Percentiles rank a stretch among this genome's conserved stretches.
Conservation (phyloP, 2,888 invertebrate genomes). For the Lydus trimaculatus region DNA sequence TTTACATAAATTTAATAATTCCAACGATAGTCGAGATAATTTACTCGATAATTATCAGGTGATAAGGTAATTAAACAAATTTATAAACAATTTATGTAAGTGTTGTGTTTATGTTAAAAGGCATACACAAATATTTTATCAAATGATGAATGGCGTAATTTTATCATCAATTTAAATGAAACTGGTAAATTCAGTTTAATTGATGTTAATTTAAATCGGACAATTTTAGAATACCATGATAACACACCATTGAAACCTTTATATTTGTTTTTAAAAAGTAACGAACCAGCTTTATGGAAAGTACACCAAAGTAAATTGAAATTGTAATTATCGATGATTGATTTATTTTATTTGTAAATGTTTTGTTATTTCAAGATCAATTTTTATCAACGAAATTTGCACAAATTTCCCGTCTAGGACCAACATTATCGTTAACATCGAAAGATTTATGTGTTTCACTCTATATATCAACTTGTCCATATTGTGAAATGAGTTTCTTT, state of each 20-base stretch:
- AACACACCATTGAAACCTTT: slow-evolving; percentile 43
- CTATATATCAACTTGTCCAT: slow-evolving; percentile 48
- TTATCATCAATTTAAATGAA: slow-evolving; percentile 44
- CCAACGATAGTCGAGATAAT: slow-evolving; percentile 35
- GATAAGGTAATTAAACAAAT: slow-evolving; percentile 10
- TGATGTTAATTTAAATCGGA: slow-evolving; percentile 48
- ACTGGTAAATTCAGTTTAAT: slow-evolving; percentile 42
- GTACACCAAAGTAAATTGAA: slow-evolving; percentile 51
- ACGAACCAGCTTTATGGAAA: slow-evolving; percentile 52
- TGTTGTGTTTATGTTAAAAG: slow-evolving; percentile 37
- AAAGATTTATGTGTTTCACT: slow-evolving; percentile 52
- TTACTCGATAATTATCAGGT: slow-evolving; percentile 38
- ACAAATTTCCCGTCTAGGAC: slow-evolving; percentile 51
- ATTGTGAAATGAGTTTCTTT: slow-evolving; percentile 52
- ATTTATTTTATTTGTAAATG: neutral
- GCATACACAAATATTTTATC: slow-evolving; percentile 47
- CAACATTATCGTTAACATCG: slow-evolving; percentile 43
- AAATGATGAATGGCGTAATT: slow-evolving; percentile 53
- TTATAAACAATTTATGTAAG: neutral
- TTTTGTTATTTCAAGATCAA: slow-evolving; percentile 45
- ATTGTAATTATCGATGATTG: neutral
- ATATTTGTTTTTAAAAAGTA: slow-evolving; percentile 51
- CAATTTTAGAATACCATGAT: slow-evolving; percentile 45
- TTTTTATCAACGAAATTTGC: slow-evolving; percentile 51
- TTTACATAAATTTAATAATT: slow-evolving; percentile 40